Conservation (phyloP, 92 coral and sea anemone species). For the Isaurus tuberculatus region DNA sequence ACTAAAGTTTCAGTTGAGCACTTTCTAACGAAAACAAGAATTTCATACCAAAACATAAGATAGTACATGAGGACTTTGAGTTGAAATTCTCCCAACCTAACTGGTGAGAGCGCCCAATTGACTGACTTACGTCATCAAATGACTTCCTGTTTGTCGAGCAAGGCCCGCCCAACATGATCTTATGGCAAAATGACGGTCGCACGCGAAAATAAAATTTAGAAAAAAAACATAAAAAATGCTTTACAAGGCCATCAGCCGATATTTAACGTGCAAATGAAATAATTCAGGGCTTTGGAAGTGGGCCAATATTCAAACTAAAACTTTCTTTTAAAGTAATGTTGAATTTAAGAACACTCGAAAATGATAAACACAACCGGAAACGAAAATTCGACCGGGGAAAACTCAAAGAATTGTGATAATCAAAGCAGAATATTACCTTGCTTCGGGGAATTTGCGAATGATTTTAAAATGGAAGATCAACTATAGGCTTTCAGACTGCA, state of each 20-base stretch:
- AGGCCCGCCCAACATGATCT: too few species aligned
- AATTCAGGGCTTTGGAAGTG: background rate
- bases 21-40: background rate
- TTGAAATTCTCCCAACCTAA: constrained; percentile 38
- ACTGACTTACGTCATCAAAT: constrained; percentile 40
- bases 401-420: background rate
- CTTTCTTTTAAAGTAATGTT: background rate
- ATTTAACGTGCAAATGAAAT: background rate
- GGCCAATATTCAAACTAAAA: constrained; percentile 6
- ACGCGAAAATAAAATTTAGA: background rate
- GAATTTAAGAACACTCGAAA: background rate
- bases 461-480: too few species aligned
- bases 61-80: too few species aligned
- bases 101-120: constrained; percentile 31
- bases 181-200: constrained; percentile 19
- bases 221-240: background rate
- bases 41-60: background rate
- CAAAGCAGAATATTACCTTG: background rate
- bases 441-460: too few species aligned
- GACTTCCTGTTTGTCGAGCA: constrained; percentile 43
- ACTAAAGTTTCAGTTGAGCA: background rate
- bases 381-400: background rate
- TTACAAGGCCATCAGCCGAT: background rate
- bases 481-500: too few species aligned
- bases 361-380: constrained; percentile 12